Evolutionary conservation across 2,113 vertebrate species (phyloP).

Genomic region (Varanus komodoensis): DNA sequence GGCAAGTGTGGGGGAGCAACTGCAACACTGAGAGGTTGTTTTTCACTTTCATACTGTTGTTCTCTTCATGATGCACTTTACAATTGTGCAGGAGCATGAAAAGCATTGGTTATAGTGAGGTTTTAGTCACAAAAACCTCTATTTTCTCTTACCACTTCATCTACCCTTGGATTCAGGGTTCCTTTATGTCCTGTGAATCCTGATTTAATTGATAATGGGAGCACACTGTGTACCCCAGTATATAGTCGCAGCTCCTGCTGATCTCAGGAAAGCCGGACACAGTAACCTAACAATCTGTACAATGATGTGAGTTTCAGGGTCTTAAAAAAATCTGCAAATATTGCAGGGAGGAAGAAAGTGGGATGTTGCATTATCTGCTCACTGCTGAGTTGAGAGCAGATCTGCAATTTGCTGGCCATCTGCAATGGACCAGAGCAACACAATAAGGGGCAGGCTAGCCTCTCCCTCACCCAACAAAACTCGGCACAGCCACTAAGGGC

Average conservation of each 20-base stretch:
- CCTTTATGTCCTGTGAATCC: background rate
- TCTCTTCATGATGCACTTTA: conserved; percentile 8
- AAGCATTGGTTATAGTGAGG: background rate
- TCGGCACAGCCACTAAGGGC: too few relatives aligned
- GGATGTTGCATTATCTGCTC: background rate
- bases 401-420: too few relatives aligned
- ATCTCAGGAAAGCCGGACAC: background rate
- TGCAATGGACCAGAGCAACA: too few relatives aligned
- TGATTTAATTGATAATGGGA: background rate
- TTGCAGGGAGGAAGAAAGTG: too few relatives aligned
- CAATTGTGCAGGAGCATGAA: conserved; percentile 8
- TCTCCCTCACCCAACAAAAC: too few relatives aligned
- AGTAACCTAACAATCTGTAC: background rate
- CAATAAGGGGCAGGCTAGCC: too few relatives aligned
- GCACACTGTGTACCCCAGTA: background rate
- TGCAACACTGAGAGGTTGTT: background rate
- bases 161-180: background rate
- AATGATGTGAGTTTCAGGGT: background rate
- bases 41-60: background rate
- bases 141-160: background rate
- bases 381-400: too few relatives aligned
- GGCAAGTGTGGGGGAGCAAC: background rate
- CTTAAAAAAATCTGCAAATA: background rate
- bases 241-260: background rate
- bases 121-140: background rate